Base-by-base conservation (phyloP, 2,888 invertebrate species). In the Podotricha telesiphe region DNA sequence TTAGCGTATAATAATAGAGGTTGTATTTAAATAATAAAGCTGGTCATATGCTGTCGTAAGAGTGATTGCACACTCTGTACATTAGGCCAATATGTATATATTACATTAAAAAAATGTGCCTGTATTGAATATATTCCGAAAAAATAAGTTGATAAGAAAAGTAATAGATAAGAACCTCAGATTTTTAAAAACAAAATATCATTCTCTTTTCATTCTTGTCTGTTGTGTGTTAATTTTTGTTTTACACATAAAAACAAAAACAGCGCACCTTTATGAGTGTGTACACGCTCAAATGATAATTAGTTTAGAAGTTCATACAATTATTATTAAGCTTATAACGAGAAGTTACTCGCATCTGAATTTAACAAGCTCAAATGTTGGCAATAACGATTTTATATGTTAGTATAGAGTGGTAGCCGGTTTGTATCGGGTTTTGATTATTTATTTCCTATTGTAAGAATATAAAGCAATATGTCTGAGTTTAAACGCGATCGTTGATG, bases 311-410 rank as follows among this genome's bases (percentile, higher is more conserved):
- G 19, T 58, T 59, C 17, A 45, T 28, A 45, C 59, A 59, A 45
- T 58, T 59, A 59, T 59, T 45, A 45, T n/a, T 4, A 55, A 37
- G 55, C 10, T 55, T n/a, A 17, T 55, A 55, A 55, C 17, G 55
- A 55, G 34, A 55, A 28, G 28, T 28, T 28, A 2, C 28, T 28
- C 28, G 6, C 6, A 28, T 28, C 28, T 28, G 28, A 28, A 4
- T 4, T 6, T 4, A 2, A 28, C 28, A 6, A 28, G 28, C 6
- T 6, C 28, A 34, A n/a, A n/a, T 53, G n/a, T 34, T 22, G n/a
- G 50, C 6, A 15, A 13, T 3, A 50, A 37, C 8, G 7, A 4
- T 37, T 13, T 13, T 4, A 11, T 42, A 42, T 42, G n/a, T n/a
- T n/a, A n/a, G n/a, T n/a, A n/a, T n/a, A 7, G 1, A 42, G 42